phyloP scores from a whole-genome alignment of 2,113 vertebrate species.

The Calidris pugnax region DNA sequence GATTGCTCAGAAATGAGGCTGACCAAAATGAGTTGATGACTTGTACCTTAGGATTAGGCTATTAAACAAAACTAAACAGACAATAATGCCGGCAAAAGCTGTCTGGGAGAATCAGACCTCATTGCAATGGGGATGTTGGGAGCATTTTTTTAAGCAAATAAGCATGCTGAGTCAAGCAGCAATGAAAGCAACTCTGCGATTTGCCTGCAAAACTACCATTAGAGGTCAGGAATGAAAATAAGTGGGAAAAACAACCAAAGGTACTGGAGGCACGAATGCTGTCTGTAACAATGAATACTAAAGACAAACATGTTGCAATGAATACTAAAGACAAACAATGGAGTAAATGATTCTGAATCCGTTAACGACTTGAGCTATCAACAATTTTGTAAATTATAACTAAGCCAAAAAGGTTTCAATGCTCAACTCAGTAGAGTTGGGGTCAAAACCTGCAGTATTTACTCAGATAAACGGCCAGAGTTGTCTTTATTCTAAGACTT shows the following conservation, averaged over 20 bases:
- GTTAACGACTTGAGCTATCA: neutral
- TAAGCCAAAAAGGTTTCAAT: neutral
- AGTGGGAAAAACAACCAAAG: neutral
- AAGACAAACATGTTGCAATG: neutral
- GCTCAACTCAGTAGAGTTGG: neutral
- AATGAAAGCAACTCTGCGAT: neutral
- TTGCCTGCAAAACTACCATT: neutral
- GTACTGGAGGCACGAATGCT: neutral
- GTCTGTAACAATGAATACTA: neutral
- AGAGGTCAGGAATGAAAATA: neutral
- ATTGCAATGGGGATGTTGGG: neutral
- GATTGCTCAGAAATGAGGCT: conserved; percentile 23
- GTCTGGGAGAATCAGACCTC: neutral
- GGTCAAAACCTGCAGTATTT: neutral
- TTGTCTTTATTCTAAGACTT: neutral
- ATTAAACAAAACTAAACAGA: neutral
- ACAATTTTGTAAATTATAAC: neutral
- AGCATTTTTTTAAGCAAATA: neutral
- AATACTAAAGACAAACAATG: neutral
- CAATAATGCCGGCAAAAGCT: neutral
- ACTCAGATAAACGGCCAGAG: neutral
- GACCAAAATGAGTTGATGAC: neutral
- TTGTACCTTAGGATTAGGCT: neutral
- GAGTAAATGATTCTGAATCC: neutral
- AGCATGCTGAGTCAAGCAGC: neutral